A percentile compares a stretch with the other conserved stretches of the same genome.
Evolutionary conservation across 2,113 vertebrate genomes (phyloP).

Genomic region (Platichthys flesus): DNA sequence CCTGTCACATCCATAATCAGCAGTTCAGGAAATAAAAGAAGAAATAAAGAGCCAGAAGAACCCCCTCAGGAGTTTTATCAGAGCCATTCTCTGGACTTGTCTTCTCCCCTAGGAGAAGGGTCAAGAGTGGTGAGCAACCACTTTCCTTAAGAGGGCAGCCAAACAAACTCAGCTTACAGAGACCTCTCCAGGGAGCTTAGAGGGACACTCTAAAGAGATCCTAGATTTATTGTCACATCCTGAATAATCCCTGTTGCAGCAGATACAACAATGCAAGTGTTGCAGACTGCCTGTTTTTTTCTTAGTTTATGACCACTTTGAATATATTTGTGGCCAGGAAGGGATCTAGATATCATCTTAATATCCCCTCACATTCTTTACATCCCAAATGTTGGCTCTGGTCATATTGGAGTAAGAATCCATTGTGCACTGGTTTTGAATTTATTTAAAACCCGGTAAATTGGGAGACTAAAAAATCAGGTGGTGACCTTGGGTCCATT

Average conservation of each 20-base stretch:
- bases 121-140: slow-evolving; percentile 60
- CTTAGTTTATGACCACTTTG: background rate
- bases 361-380: background rate
- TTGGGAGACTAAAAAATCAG: slow-evolving; percentile 83
- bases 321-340: background rate
- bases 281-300: background rate
- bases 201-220: slow-evolving; percentile 31
- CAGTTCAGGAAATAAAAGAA: slow-evolving; percentile 32
- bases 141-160: slow-evolving; percentile 53
- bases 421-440: slow-evolving; percentile 78
- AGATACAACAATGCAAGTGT: background rate
- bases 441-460: slow-evolving; percentile 88
- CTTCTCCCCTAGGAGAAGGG: slow-evolving; percentile 52
- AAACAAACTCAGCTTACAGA: slow-evolving; percentile 43
- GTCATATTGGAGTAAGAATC: background rate
- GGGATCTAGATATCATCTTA: background rate
- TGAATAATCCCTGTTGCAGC: slow-evolving; percentile 27
- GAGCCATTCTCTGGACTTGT: slow-evolving; percentile 40
- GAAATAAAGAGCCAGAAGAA: slow-evolving; percentile 23
- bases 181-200: slow-evolving; percentile 43
- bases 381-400: background rate
- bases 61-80: slow-evolving; percentile 41
- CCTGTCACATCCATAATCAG: slow-evolving; percentile 30
- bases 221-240: slow-evolving; percentile 35
- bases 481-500: slow-evolving; percentile 90